Base-by-base conservation (phyloP, 2,888 invertebrate species). In the Bellardia pandia region DNA sequence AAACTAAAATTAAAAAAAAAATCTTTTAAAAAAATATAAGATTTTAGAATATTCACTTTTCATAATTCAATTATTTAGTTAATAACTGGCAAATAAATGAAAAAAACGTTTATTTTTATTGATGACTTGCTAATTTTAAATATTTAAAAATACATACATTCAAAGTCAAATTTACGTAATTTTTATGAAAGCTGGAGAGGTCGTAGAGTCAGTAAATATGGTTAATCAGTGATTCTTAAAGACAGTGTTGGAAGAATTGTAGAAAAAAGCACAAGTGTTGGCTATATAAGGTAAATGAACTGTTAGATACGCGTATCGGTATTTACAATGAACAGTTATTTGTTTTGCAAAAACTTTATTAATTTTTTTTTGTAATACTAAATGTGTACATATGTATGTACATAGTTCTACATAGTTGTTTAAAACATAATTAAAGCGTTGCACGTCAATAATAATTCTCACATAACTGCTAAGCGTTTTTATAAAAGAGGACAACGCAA, bases 271-370 rank as follows among this genome's bases (percentile, higher is more conserved):
- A 2, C 5, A 0, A 33, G 0, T 74, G 60, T 60, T 60, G n/a
- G 16, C 33, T 48, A 45, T n/a, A n/a, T 33, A 33, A 62, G 75
- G 62, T 75, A n/a, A 62, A 13, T 62, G 51, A 75, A 75, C 62
- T 51, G n/a, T 2, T 6, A 2, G 9, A 9, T 23, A 56, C 5
- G 1, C 8, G 11, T 30, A 30, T 7, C 14, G 1, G 11, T 72
- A 9, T 23, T 8, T 56, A 53, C 7, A 13, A 45, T n/a, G 9
- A 58, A 53, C 53, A 71, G 53, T 71, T 51, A 5, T 53, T 71
- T 58, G 58, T 58, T 9, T 58, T 58, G 23, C 58, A 30, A 30
- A 58, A n/a, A 37, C 37, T 37, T 40, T 37, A 40, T 37, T 62
- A 37, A 62, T 9, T n/a, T 33, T 3, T 62, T 37, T 62, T n/a